Conservation (phyloP, 2,797 vertebrate genomes). For the Otus scops region DNA sequence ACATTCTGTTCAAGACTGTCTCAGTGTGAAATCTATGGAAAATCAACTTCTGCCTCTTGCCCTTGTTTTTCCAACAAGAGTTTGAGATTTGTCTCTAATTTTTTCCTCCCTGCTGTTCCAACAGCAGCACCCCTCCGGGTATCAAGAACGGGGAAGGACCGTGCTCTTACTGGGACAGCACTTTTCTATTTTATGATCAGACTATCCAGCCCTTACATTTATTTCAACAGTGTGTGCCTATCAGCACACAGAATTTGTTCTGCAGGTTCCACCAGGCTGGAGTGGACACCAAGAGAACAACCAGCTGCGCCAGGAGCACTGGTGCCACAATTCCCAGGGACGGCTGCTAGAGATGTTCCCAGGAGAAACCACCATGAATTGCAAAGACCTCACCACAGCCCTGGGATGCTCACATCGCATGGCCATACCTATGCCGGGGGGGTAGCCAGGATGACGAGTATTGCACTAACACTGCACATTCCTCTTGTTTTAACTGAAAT, state of each 20-base stretch:
- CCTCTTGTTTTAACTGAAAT: not conserved
- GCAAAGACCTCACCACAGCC: not conserved
- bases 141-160: not conserved
- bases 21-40: constrained; percentile 35
- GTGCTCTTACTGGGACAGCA: not conserved
- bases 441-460: not conserved
- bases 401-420: not conserved
- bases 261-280: not conserved
- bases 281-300: not conserved
- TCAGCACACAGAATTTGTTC: not conserved
- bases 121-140: not conserved
- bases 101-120: not conserved
- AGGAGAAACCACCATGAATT: not conserved
- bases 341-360: not conserved
- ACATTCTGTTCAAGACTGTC: not conserved
- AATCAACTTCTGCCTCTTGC: constrained; percentile 30
- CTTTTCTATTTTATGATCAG: not conserved
- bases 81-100: not conserved
- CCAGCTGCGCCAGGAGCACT: not conserved
- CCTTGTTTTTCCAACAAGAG: not conserved
- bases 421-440: not conserved
- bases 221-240: not conserved
- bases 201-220: not conserved
- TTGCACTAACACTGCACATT: rapidly evolving
- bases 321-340: not conserved